phyloP scores from a whole-genome alignment of 2,113 vertebrate species.

The Nibea albiflora region DNA sequence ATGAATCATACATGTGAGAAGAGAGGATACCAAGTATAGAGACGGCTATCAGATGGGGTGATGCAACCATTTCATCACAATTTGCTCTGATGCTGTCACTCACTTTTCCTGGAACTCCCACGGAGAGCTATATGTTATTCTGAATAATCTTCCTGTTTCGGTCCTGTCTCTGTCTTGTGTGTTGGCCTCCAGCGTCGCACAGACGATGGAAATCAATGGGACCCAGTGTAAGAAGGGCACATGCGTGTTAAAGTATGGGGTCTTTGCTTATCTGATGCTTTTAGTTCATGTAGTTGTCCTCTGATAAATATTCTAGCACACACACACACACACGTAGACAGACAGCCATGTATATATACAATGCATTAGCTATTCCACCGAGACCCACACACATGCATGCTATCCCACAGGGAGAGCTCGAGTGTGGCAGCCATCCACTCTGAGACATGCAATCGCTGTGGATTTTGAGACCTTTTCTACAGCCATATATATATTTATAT shows the following conservation, averaged over 20 bases:
- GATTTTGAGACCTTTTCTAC: constrained; percentile 30
- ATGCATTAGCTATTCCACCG: constrained; percentile 57
- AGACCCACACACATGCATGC: constrained; percentile 46
- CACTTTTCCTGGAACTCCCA: constrained; percentile 56
- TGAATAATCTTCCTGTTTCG: constrained; percentile 60
- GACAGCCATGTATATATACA: constrained; percentile 28
- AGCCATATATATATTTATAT: neutral
- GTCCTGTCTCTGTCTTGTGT: constrained; percentile 28
- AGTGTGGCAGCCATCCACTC: constrained; percentile 47
- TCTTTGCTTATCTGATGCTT: constrained; percentile 51
- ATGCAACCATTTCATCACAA: constrained; percentile 69
- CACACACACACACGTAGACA: constrained; percentile 12
- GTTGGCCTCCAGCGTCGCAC: constrained; percentile 21
- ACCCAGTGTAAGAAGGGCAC: neutral
- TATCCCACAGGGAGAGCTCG: constrained; percentile 50
- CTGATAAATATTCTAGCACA: constrained; percentile 71
- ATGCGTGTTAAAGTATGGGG: constrained; percentile 20
- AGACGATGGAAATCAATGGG: constrained; percentile 28
- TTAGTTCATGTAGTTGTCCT: constrained; percentile 50
- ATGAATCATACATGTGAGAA: constrained; percentile 77
- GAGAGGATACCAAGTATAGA: constrained; percentile 41
- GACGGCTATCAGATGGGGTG: constrained; percentile 54
- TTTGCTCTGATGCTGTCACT: constrained; percentile 64
- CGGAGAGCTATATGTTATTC: constrained; percentile 48
- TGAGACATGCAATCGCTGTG: constrained; percentile 28